Conservation (phyloP, 92 coral and sea anemone species). For the Porites divaricata region DNA sequence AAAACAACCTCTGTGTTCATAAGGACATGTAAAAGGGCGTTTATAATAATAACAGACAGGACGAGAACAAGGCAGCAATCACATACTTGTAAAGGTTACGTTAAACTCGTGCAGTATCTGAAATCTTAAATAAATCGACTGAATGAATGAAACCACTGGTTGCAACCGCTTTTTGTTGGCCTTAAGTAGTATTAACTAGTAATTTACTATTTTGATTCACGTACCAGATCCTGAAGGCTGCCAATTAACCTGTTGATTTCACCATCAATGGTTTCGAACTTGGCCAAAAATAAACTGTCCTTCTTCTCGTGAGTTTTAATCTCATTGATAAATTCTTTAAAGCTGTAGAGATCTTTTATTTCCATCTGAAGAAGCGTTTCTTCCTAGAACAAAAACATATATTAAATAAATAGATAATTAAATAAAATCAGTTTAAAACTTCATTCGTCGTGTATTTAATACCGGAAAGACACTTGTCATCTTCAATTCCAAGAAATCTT, state of each 20-base stretch:
- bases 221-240: slow-evolving; percentile 22
- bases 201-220: not conserved
- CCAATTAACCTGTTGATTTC: not conserved
- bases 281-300: slow-evolving; percentile 18
- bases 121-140: too few relatives aligned
- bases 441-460: not conserved
- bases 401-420: not conserved
- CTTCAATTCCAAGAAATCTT: slow-evolving; percentile 24
- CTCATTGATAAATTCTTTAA: slow-evolving; percentile 18
- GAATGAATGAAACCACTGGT: too few relatives aligned
- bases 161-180: too few relatives aligned
- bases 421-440: not conserved
- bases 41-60: too few relatives aligned
- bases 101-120: too few relatives aligned
- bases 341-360: slow-evolving; percentile 23
- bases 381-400: slow-evolving; percentile 35
- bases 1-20: too few relatives aligned
- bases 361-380: slow-evolving; percentile 34
- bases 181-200: too few relatives aligned
- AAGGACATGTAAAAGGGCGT: too few relatives aligned
- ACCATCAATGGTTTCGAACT: slow-evolving; percentile 2
- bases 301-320: slow-evolving; percentile 34
- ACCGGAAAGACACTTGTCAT: not conserved
- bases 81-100: too few relatives aligned
- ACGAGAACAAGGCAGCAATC: too few relatives aligned